Evolutionary conservation across 2,113 vertebrate genomes (phyloP).

Genomic region (Syngnathus typhle): DNA sequence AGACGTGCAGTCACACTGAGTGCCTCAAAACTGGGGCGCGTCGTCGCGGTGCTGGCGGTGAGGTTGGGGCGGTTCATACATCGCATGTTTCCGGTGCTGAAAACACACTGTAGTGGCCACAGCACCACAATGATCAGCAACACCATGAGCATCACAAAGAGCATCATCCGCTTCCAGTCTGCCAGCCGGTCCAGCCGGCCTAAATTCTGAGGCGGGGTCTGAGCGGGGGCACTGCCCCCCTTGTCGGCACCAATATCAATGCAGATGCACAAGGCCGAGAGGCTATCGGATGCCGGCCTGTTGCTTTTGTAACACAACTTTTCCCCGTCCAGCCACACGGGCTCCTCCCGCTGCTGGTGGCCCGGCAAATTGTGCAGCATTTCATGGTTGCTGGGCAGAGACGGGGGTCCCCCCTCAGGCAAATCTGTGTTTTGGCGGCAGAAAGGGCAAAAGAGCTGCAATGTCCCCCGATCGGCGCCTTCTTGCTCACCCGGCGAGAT

Average conservation of each 20-base stretch:
- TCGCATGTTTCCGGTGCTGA: conserved; percentile 79
- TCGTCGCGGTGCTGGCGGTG: not conserved
- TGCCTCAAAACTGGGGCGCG: not conserved
- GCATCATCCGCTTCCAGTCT: conserved; percentile 79
- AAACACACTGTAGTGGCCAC: conserved; percentile 86
- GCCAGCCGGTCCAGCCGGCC: conserved; percentile 61
- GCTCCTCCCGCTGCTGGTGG: conserved; percentile 75
- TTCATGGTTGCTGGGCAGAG: conserved; percentile 78
- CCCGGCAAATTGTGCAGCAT: conserved; percentile 79
- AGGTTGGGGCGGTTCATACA: conserved; percentile 51
- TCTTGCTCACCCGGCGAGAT: conserved; percentile 60
- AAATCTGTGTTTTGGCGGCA: conserved; percentile 82
- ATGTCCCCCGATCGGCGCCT: conserved; percentile 10
- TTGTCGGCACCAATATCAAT: conserved; percentile 85
- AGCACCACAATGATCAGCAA: conserved; percentile 79
- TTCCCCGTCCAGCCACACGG: conserved; percentile 86
- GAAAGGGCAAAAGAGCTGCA: conserved; percentile 80
- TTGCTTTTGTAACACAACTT: conserved; percentile 79
- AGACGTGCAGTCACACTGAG: not conserved
- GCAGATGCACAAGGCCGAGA: conserved; percentile 68
- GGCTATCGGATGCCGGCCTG: conserved; percentile 6
- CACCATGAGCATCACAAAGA: conserved; percentile 74
- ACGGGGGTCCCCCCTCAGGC: conserved; percentile 77
- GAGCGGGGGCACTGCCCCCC: rapidly evolving
- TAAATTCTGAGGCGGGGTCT: not conserved